phyloP scores from a whole-genome alignment of 2,113 vertebrate species.

The Petroica traversi region DNA sequence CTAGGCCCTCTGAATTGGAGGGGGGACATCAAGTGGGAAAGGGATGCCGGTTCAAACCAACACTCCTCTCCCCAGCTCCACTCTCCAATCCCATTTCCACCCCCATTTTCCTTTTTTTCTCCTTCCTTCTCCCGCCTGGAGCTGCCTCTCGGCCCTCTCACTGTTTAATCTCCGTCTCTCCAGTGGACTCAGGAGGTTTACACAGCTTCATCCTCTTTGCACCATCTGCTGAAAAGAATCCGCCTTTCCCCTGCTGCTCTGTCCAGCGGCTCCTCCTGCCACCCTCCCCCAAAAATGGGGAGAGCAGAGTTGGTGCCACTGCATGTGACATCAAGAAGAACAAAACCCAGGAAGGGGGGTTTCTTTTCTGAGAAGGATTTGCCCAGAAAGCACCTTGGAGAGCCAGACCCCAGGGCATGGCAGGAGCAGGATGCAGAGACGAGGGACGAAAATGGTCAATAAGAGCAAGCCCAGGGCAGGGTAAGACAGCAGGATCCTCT shows the following conservation, averaged over 20 bases:
- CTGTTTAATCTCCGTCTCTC: slow-evolving; percentile 59
- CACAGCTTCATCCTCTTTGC: slow-evolving; percentile 39
- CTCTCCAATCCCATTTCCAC: slow-evolving; percentile 32
- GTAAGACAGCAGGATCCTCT: background rate
- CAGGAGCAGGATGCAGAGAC: background rate
- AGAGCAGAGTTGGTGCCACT: background rate
- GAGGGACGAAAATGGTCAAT: background rate
- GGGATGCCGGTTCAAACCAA: slow-evolving; percentile 9
- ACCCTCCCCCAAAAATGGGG: background rate
- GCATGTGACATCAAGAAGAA: rapidly evolving
- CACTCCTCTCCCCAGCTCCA: slow-evolving; percentile 10
- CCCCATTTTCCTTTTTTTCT: slow-evolving; percentile 39
- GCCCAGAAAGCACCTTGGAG: background rate
- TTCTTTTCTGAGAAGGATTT: background rate
- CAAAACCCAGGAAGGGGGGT: background rate
- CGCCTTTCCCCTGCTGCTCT: background rate
- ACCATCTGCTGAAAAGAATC: slow-evolving; percentile 50
- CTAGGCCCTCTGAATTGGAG: slow-evolving; percentile 24
- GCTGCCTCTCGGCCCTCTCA: slow-evolving; percentile 18
- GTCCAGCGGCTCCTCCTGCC: background rate
- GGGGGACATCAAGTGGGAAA: slow-evolving; percentile 44
- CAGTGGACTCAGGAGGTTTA: slow-evolving; percentile 31
- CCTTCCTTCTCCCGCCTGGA: slow-evolving; percentile 7
- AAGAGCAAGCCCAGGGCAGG: background rate
- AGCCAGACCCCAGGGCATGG: background rate